These are phyloP conservation scores for Adelognathus sp. DNA, from an alignment of 2,888 invertebrate genomes.

Conservation along the genomic window DNA sequence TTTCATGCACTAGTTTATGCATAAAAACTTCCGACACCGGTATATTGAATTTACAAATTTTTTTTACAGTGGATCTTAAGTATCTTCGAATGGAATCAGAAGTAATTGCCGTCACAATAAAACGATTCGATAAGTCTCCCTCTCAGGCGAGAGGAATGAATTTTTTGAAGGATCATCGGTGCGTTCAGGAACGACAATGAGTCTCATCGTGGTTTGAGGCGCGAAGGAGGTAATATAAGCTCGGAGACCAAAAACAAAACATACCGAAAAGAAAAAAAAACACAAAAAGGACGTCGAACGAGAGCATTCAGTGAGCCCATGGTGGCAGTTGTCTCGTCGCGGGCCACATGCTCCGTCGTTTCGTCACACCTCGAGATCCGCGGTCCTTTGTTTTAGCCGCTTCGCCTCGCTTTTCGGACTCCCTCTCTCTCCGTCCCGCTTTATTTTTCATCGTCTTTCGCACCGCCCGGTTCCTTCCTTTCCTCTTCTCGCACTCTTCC, in stretches of 20 bases:
- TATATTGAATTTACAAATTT: too few relatives aligned
- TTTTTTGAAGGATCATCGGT: constrained; percentile 62
- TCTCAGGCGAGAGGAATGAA: constrained; percentile 60
- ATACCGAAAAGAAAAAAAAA: not conserved
- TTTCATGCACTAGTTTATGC: too few relatives aligned
- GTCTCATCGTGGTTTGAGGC: constrained; percentile 16
- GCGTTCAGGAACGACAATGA: constrained; percentile 54
- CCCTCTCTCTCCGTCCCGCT: constrained; percentile 21
- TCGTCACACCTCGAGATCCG: constrained; percentile 78
- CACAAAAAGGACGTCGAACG: constrained; percentile 35
- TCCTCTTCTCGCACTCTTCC: constrained; percentile 12
- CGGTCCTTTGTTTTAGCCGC: constrained; percentile 79
- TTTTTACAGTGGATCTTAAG: too few relatives aligned
- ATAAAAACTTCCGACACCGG: too few relatives aligned
- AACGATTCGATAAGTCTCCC: constrained; percentile 1
- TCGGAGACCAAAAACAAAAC: not conserved
- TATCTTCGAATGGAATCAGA: not conserved
- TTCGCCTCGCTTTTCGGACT: constrained; percentile 62
- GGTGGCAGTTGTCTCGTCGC: constrained; percentile 6
- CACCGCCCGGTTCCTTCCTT: constrained; percentile 7
- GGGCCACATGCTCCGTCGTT: constrained; percentile 66
- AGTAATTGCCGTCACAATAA: not conserved
- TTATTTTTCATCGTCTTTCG: constrained; percentile 30
- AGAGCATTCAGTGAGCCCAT: constrained; percentile 42
- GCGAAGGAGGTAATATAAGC: constrained; percentile 24